Evolutionary conservation across 2,113 vertebrate species (phyloP).

Genomic region (Morphnarchus princeps): DNA sequence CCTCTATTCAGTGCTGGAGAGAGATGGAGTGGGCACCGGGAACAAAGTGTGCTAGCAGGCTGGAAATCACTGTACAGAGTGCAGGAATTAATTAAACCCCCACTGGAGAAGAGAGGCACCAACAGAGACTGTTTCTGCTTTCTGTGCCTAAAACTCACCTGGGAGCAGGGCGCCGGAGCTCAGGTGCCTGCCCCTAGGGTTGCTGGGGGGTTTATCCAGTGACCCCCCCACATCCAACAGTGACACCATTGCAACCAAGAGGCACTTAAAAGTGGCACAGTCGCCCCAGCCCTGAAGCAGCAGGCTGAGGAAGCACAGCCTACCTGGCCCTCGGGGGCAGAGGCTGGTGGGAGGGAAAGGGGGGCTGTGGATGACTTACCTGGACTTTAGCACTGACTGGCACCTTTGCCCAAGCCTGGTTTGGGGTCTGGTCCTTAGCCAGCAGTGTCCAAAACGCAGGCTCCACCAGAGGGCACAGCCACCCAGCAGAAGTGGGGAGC

Average conservation of each 20-base stretch:
- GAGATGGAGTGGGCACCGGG: not conserved
- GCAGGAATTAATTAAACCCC: not conserved
- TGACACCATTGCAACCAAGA: not conserved
- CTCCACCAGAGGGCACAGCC: slow-evolving; percentile 56
- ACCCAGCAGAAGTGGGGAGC: not conserved
- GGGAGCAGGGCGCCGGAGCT: not conserved
- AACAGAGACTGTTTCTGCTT: not conserved
- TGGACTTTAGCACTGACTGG: not conserved
- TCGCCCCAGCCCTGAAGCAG: not conserved
- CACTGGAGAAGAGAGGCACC: not conserved
- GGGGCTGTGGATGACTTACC: not conserved
- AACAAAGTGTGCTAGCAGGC: not conserved
- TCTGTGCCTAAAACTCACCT: not conserved
- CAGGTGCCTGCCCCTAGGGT: too few relatives aligned
- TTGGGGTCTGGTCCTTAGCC: not conserved
- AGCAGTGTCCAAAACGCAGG: not conserved
- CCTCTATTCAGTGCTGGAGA: not conserved
- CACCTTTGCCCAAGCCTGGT: not conserved
- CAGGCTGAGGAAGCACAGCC: not conserved
- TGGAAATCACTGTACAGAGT: not conserved
- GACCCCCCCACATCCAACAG: not conserved
- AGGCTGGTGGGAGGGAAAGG: accelerated
- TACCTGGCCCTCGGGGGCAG: accelerated
- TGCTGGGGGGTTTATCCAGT: not conserved
- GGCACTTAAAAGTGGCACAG: not conserved